Base-by-base conservation (phyloP, 2,797 vertebrate species). In the Sus cebifrons region DNA sequence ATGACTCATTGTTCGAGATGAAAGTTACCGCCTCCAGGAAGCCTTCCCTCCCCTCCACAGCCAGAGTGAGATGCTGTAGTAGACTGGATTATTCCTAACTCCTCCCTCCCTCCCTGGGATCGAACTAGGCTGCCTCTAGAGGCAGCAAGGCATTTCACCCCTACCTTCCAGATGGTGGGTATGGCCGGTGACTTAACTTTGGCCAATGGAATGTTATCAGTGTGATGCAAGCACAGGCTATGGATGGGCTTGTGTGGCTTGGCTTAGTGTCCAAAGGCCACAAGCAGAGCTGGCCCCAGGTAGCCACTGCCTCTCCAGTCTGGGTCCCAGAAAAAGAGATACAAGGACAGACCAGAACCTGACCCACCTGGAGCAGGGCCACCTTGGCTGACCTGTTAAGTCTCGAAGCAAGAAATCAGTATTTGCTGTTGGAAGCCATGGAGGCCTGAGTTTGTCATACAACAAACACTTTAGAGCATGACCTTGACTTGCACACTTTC, bases 1-100 rank as follows among this genome's bases (percentile, higher is more conserved):
- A 93, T 17, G 54, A 58, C 18, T 70, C 54, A 86, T 78, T 7
- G 16, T 96, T 91, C 54, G 79, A 88, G 36, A 84, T 74, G 17
- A 40, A 93, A 93, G 52, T 95, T 60, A 74, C 75, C 49, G 84
- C 56, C 49, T 77, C 52, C 18, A 89, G 16, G 71, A 91, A 92
- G 71, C 18, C 25, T 75, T 78, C 73, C 23, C 1, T 74, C 44
- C 87, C 16, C 77, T 83, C 74, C 85, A 93, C 0, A 94, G 56
- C 9, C 67, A 86, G 58, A 75, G 29, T 74, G 56, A 81, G 94
- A 64, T 25, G 32, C 9, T 60, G 2, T 17, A 20, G 54, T 62
- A 71, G 70, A 92, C 73, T 68, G 2, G 0, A 52, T 88, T 17
- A 54, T 54, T 89, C 20, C n/a, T 75, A 89, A 94, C 25, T 87